Evolutionary conservation across 2,113 vertebrate species (phyloP), one percentile per base, ranked within the genome.

Genomic region (Isichthys henryi): DNA sequence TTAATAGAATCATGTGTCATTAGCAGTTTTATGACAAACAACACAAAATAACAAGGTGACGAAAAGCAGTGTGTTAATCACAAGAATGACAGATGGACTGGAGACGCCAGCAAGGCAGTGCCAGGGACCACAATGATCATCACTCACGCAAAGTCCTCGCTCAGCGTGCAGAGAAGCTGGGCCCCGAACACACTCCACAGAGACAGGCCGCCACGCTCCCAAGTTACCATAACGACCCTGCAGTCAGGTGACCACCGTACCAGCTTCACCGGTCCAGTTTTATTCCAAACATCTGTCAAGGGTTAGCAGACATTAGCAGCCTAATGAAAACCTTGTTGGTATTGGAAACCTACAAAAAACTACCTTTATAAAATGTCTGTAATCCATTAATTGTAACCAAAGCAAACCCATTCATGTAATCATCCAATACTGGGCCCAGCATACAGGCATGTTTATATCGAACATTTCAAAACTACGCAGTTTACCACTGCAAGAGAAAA

Each of bases 171-270:
- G 93, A 99, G 97, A 91, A 99, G 97, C 89, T 99, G 98, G 93
- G 98, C 98, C 91, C 98, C 98, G 92, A 99, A 99, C 89, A 99
- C 98, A 88, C 98, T 99, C 98, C 98, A 99, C 83, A 99, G 93
- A 11, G 98, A 99, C 27, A 99, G 95, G 88, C 98, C 98, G 23
- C 98, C 98, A 90, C 93, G 96, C 89, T 98, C 97, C 98, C 98
- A 99, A 0, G 98, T 99, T 91, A 99, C 97, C 96, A 97, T 97
- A 91, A 95, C 96, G 91, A 98, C 98, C 80, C 98, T 99, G 91
- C 95, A 98, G 95, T 99, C 98, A 90, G 98, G 98, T 90, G 98
- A 98, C 98, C 98, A 99, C 91, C 94, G 95, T 92, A 99, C 97
- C 90, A 98, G 91, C 92, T 97, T 98, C 93, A 99, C 98, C 5